Evolutionary conservation across 2,888 invertebrate genomes (phyloP).

Genomic region (Pandemis cinnamomeana): DNA sequence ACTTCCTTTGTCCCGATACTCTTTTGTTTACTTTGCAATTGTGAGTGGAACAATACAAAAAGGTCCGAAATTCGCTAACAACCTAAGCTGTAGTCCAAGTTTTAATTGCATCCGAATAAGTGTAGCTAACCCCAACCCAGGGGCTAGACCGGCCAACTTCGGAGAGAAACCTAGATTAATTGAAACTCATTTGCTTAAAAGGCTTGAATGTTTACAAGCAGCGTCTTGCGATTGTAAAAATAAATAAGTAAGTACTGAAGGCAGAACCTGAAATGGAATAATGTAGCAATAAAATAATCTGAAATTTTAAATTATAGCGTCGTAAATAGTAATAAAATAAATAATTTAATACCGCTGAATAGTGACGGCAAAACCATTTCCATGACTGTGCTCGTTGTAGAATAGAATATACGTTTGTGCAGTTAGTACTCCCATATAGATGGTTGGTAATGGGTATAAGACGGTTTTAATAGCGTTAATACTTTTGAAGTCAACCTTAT

Average conservation of each 20-base stretch:
- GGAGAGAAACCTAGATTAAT: constrained; percentile 50
- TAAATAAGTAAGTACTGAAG: constrained; percentile 5
- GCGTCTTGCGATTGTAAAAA: constrained; percentile 22
- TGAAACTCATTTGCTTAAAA: constrained; percentile 61
- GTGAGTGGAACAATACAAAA: constrained; percentile 72
- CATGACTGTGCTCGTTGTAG: too few relatives aligned
- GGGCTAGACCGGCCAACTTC: constrained; percentile 49
- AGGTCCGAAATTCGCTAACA: constrained; percentile 73
- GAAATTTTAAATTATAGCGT: neutral
- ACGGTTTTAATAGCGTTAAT: too few relatives aligned
- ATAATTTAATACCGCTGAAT: too few relatives aligned
- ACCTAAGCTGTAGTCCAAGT: constrained; percentile 69
- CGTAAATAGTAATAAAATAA: neutral
- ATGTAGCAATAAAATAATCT: neutral
- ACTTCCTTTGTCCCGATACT: constrained; percentile 70
- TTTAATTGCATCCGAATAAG: constrained; percentile 78
- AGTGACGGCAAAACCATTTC: too few relatives aligned
- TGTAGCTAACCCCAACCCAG: constrained; percentile 55
- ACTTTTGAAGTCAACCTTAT: too few relatives aligned
- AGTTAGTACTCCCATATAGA: neutral
- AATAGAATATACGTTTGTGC: too few relatives aligned
- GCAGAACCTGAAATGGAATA: neutral
- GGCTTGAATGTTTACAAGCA: constrained; percentile 48
- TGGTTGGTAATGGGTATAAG: neutral
- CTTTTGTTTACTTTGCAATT: constrained; percentile 76